Percentiles rank a stretch among this genome's conserved stretches.
phyloP scores from a whole-genome alignment of 2,797 vertebrate species.

The Cossypha niveicapilla region DNA sequence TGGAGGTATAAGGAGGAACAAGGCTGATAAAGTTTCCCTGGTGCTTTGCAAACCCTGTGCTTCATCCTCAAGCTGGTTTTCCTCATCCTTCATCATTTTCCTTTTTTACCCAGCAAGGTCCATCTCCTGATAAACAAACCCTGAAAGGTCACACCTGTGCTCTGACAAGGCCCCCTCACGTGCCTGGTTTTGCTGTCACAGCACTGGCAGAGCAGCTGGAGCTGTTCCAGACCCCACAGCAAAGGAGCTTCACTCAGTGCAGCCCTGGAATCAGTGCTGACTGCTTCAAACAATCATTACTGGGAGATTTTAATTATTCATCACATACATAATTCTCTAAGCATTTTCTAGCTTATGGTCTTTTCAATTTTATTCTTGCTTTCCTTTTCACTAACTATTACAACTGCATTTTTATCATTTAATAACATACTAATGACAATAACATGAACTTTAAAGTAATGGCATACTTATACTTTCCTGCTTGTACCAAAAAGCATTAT shows the following conservation, averaged over 20 bases:
- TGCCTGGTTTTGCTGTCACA: background rate
- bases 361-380: background rate
- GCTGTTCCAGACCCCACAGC: background rate
- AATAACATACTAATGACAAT: rapidly evolving
- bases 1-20: background rate
- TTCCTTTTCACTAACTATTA: background rate
- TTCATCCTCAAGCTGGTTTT: background rate
- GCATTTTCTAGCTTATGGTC: background rate
- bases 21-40: rapidly evolving
- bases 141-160: background rate
- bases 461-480: background rate
- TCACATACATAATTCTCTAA: background rate
- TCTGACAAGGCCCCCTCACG: rapidly evolving
- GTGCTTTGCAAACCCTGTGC: rapidly evolving
- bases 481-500: background rate
- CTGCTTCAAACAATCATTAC: background rate
- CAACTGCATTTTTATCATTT: background rate
- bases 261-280: background rate
- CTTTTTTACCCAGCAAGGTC: background rate
- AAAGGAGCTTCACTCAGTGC: background rate
- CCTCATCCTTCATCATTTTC: background rate
- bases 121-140: background rate
- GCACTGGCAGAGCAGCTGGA: background rate
- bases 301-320: background rate
- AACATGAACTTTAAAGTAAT: background rate